Evolutionary conservation across 2,113 vertebrate species (phyloP), one percentile per base, ranked within the genome.

Genomic region (Urocitellus parryii): DNA sequence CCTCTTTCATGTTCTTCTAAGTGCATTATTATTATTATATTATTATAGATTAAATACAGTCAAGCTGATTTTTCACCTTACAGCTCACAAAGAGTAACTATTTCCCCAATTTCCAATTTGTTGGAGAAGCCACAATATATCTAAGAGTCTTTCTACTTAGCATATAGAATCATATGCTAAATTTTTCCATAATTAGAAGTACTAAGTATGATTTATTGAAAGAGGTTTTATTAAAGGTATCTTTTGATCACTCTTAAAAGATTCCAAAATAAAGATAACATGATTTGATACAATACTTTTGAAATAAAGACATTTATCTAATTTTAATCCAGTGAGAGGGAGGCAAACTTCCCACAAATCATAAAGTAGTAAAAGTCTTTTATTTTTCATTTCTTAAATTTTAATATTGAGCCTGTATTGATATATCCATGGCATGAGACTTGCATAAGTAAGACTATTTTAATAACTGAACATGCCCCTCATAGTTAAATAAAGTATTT

Each of bases 281-380:
- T 78, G 27, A 18, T 1, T 93, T 82, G 79, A 90, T 81, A 3
- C 4, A 86, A 10, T 63, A 92, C 93, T 97, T 61, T 96, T 89
- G 92, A 92, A 95, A 65, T 85, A 95, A 42, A 96, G 92, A 25
- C 3, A 91, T 76, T 24, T 90, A 74, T 96, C 87, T 81, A 90
- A 25, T 74, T 91, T 95, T 92, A 91, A 73, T 95, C 48, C 17
- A 93, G 25, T 79, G 68, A 72, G 63, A 94, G 70, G 3, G 37
- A 56, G 16, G 3, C 56, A 95, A 88, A 61, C 25, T 78, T 81
- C 48, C 8, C 3, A 79, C 18, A 22, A 95, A 82, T 73, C 39
- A 58, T 18, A 84, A 90, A 4, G 2, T 37, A 88, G 10, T 18
- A 4, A 13, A n/a, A 25, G 12, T 34, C 24, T 70, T 87, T 63